These are phyloP conservation scores for Cyanocitta stelleri DNA, from an alignment of 2,113 vertebrate genomes.

Conservation along the genomic window DNA sequence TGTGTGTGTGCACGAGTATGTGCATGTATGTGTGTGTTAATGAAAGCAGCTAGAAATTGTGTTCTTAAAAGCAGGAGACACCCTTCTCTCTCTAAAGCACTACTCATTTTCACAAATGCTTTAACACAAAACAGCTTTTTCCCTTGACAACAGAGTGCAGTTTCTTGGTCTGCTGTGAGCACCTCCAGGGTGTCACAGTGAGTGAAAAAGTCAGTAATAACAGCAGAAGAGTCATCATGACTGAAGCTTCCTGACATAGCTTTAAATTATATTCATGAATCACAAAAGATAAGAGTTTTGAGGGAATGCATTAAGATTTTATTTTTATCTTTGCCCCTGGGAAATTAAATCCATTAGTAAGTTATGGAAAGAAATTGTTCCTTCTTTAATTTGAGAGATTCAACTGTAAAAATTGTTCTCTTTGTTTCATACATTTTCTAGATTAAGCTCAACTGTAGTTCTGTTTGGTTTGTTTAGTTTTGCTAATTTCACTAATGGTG, in stretches of 20 bases:
- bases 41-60: not conserved
- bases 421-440: not conserved
- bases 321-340: conserved; percentile 44
- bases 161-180: not conserved
- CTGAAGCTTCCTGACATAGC: not conserved
- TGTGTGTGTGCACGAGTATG: no score
- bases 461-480: not conserved
- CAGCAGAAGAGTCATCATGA: not conserved
- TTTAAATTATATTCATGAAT: conserved; percentile 42
- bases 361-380: not conserved
- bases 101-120: not conserved
- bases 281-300: conserved; percentile 29
- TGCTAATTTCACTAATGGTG: not conserved
- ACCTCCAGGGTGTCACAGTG: not conserved
- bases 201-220: not conserved
- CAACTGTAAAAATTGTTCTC: not conserved
- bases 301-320: conserved; percentile 29
- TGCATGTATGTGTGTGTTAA: not conserved
- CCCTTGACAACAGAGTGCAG: not conserved
- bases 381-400: not conserved
- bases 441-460: not conserved
- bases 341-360: conserved; percentile 53
- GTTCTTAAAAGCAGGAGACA: not conserved
- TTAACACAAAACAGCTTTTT: not conserved
- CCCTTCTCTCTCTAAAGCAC: not conserved